phyloP scores from a whole-genome alignment of 2,113 vertebrate species.

The Entomyzon cyanotis region DNA sequence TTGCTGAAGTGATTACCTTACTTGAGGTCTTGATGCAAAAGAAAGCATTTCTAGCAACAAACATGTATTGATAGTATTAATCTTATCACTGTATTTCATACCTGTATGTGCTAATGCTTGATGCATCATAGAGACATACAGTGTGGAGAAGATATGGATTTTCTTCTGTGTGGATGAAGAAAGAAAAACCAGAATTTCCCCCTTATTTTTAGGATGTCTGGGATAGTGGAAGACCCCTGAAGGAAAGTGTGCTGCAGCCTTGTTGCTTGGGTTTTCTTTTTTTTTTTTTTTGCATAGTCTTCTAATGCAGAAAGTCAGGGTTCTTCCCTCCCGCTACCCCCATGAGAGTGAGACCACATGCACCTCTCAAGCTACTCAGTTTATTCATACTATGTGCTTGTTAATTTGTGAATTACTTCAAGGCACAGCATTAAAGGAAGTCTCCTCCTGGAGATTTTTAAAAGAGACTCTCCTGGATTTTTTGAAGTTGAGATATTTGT shows the following conservation, averaged over 20 bases:
- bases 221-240: neutral
- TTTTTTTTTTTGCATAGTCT: neutral
- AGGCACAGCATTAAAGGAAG: conserved; percentile 22
- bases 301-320: neutral
- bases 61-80: neutral
- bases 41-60: neutral
- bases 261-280: neutral
- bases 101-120: neutral
- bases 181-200: neutral
- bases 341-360: neutral
- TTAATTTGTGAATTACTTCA: conserved; percentile 36
- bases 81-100: neutral
- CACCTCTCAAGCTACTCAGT: neutral
- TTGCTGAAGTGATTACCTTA: neutral
- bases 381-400: neutral
- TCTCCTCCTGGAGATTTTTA: conserved; percentile 14
- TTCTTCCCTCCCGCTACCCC: neutral
- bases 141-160: neutral
- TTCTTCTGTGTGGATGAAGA: neutral
- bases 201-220: neutral
- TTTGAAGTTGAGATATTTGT: conserved; percentile 27
- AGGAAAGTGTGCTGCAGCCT: neutral
- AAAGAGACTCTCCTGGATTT: neutral
- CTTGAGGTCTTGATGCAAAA: neutral
- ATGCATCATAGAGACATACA: neutral